A percentile compares a stretch with the other conserved stretches of the same genome.
Evolutionary conservation across 2,797 vertebrate genomes (phyloP).

Genomic region (Myotis pilosus): DNA sequence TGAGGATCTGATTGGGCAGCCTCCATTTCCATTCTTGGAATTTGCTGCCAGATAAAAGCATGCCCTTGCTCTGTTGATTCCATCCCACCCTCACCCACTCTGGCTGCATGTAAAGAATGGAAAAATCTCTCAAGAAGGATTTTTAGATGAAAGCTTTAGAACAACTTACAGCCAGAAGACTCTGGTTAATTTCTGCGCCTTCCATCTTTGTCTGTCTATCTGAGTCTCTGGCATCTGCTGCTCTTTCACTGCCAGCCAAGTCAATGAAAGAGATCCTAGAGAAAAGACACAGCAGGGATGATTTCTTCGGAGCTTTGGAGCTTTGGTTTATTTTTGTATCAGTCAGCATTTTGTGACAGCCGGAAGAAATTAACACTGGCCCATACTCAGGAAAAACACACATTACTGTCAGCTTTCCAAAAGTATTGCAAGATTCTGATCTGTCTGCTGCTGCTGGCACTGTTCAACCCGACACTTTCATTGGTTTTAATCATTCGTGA

Average conservation of each 20-base stretch:
- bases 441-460: slow-evolving; percentile 32
- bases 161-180: slow-evolving; percentile 91
- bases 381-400: slow-evolving; percentile 59
- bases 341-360: slow-evolving; percentile 42
- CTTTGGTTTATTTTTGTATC: slow-evolving; percentile 38
- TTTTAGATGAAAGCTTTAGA: slow-evolving; percentile 43
- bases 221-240: slow-evolving; percentile 90
- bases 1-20: not conserved
- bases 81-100: not conserved
- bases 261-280: slow-evolving; percentile 95
- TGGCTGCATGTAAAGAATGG: not conserved
- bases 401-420: slow-evolving; percentile 37
- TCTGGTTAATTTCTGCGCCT: slow-evolving; percentile 96
- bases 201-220: slow-evolving; percentile 92
- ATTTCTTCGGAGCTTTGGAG: slow-evolving; percentile 42
- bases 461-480: slow-evolving; percentile 11
- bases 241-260: slow-evolving; percentile 95
- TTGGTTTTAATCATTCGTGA: slow-evolving; percentile 37
- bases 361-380: slow-evolving; percentile 53
- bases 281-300: slow-evolving; percentile 68
- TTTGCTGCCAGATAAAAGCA: not conserved
- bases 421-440: slow-evolving; percentile 47
- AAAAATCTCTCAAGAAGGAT: slow-evolving; percentile 13
- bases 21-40: not conserved
- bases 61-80: not conserved